Base-by-base conservation (phyloP, 2,113 vertebrate genomes). In the Brienomyrus longianalis region DNA sequence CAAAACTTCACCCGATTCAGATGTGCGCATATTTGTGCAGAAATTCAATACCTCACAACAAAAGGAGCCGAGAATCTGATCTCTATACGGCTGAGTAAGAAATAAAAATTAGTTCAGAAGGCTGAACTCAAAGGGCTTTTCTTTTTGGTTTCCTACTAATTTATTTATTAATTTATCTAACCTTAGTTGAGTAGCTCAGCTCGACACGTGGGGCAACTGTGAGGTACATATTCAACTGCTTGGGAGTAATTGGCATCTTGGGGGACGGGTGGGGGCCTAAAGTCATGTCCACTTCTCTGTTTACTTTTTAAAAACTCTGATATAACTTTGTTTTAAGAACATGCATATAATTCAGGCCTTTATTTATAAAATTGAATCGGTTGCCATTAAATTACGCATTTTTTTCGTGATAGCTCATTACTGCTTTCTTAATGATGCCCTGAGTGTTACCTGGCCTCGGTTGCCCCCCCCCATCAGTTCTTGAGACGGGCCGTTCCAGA, bases 81-180 rank as follows among this genome's bases (percentile, higher is more conserved):
- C 31, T 54, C 74, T 13, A 56, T 23, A 27, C 5, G 51, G 48
- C 31, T 51, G 70, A 89, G 74, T 43, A 89, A 83, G 31, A 47
- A 13, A 56, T 74, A 89, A 89, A 89, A 54, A 89, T 89, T 48
- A 52, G 43, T 52, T 74, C 23, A 70, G 66, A 80, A 66, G 21
- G 35, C 70, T 54, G 31, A 83, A 31, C 27, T 54, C 31, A 43
- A 80, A 80, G 17, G 48, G 21, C 13, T 51, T 51, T 56, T 21
- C 27, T n/a, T 47, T 70, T 70, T 70, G 62, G n/a, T 70, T 70
- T 70, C n/a, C 27, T 13, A 31, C 10, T 70, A 70, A 80, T 43
- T 80, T 80, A 80, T 80, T 80, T 80, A 43, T 80, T 80, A 19
- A 80, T 80, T 43, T n/a, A 84, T 23, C 45, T 84, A 27, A 74